Percentiles rank a stretch among this genome's conserved stretches.
Evolutionary conservation across 2,888 invertebrate species (phyloP).

Genomic region (Pristionchus japonicus): DNA sequence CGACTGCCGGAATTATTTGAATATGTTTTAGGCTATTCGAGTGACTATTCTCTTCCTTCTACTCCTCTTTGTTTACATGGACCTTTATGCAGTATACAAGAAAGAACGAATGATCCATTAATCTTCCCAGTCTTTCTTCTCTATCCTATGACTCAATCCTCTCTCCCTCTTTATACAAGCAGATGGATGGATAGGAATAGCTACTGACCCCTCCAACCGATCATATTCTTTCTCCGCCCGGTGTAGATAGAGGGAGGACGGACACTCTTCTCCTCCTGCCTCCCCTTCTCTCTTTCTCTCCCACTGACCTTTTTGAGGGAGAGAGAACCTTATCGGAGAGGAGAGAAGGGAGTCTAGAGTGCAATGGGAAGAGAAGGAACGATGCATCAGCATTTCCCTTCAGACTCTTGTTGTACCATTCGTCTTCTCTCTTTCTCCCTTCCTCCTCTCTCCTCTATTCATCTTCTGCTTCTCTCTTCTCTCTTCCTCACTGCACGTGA

Average conservation of each 20-base stretch:
- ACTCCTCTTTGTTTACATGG: too few relatives aligned
- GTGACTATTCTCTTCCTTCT: too few relatives aligned
- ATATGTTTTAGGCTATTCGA: too few relatives aligned
- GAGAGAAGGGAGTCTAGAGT: not conserved
- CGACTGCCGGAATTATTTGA: too few relatives aligned
- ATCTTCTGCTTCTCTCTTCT: not conserved
- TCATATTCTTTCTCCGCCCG: not conserved
- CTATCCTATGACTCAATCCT: not conserved
- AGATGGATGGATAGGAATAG: not conserved
- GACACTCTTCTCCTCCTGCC: not conserved
- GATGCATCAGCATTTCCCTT: too few relatives aligned
- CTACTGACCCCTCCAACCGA: not conserved
- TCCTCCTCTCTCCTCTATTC: not conserved
- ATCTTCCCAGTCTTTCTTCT: not conserved
- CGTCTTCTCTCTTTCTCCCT: not conserved
- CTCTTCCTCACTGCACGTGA: not conserved
- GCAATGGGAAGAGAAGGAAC: too few relatives aligned
- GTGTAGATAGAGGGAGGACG: not conserved
- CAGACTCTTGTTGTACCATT: too few relatives aligned
- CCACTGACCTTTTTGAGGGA: not conserved
- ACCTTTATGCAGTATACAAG: too few relatives aligned
- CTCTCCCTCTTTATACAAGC: not conserved
- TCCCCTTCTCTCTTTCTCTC: not conserved
- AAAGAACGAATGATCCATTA: too few relatives aligned
- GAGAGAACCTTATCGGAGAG: not conserved